These are phyloP conservation scores for Arnoldichthys spilopterus DNA, from an alignment of 2,797 vertebrate genomes.

Conservation along the genomic window DNA sequence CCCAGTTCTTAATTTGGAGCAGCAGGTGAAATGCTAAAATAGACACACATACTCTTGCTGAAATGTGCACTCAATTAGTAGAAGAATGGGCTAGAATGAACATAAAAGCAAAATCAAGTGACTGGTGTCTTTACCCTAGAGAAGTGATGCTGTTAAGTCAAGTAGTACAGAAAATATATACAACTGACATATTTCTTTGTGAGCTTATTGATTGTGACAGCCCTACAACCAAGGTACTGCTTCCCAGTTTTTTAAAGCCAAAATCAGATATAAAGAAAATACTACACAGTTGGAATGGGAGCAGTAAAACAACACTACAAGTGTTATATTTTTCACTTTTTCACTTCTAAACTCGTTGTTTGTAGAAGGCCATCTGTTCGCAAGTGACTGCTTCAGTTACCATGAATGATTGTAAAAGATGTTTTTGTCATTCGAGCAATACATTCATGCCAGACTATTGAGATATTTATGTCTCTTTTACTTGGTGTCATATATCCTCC, in stretches of 20 bases:
- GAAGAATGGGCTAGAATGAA: too few species aligned
- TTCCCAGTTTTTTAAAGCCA: background rate
- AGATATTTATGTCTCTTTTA: slow-evolving; percentile 40
- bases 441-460: background rate
- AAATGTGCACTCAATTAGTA: too few species aligned
- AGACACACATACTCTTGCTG: too few species aligned
- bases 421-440: background rate
- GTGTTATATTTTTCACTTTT: background rate
- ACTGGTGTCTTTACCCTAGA: too few species aligned
- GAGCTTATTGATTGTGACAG: background rate
- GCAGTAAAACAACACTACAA: background rate
- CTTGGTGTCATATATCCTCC: slow-evolving; percentile 24
- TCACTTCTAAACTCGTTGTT: slow-evolving; percentile 19
- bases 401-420: slow-evolving; percentile 12
- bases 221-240: background rate
- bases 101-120: too few species aligned
- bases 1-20: too few species aligned
- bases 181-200: too few species aligned
- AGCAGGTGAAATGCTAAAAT: too few species aligned
- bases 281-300: background rate
- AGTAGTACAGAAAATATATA: too few species aligned
- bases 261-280: background rate
- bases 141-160: too few species aligned
- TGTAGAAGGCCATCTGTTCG: background rate
- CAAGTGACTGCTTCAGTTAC: background rate